Base-by-base conservation (phyloP, 2,888 invertebrate species). In the Lepidocyrtinus sp. region DNA sequence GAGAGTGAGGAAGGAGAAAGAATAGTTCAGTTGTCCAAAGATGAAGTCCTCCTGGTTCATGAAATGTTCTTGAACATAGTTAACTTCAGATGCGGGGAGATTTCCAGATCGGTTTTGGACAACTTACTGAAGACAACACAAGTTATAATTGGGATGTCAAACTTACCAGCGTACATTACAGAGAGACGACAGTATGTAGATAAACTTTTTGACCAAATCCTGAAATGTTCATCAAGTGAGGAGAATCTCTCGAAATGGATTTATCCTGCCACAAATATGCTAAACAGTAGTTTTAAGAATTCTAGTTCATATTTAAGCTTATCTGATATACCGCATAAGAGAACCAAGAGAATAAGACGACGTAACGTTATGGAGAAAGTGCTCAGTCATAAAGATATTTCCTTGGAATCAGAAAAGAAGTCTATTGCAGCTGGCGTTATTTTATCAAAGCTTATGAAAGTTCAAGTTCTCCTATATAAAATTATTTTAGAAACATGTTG, bases 41-140 rank as follows among this genome's bases (percentile, higher is more conserved):
- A 75, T 45, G 74, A 75, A 17, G 17, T 75, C 5, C 19, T 50
- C n/a, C 36, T 75, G 1, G 26, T 75, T 21, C 17, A 46, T 7
- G 74, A 75, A 25, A 75, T 75, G 74, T n/a, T 75, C 27, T 27
- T 61, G 0, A 75, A 75, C 55, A 12, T 75, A 25, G 26, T 75
- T 1, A 65, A 75, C 2, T 36, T 21, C 12, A 64, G 59, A 50
- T 75, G 74, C 17, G 21, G 5, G 9, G 25, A 24, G 2, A 21
- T 65, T 5, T 24, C 36, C 3, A 7, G 19, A 19, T 3, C n/a
- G 19, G 5, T 55, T 1, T 19, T 74, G 50, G 73, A 74, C 1
- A 63, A 63, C 0, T 27, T 74, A 9, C n/a, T 64, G 19, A n/a
- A 15, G 1, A 25, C 65, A 19, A 74, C 50, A 15, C 55, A 74